Base-by-base conservation (phyloP, 2,797 vertebrate species). In the Microctenopoma stevenorrisi region DNA sequence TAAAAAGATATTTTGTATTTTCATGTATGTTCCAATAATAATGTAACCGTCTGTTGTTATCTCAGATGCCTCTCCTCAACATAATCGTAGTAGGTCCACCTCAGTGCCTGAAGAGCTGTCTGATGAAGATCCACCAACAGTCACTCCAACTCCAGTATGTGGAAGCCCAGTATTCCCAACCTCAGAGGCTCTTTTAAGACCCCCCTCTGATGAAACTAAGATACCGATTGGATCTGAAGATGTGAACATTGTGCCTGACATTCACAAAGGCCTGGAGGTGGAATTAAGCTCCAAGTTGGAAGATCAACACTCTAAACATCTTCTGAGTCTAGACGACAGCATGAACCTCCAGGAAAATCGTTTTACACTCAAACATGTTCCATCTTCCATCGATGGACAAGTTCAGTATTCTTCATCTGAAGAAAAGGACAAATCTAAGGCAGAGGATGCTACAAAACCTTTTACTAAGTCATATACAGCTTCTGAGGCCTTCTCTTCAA, bases 201-300 rank as follows among this genome's bases (percentile, higher is more conserved):
- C 90, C 1, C 1, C 61, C 13, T 91, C 80, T 58, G 71, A 77
- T 4, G 7, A 81, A 51, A 74, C 18, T 44, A 82, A 44, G 48
- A 18, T 77, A 62, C 81, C 67, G 7, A 74, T 64, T 50, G 71
- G 82, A 60, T 76, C 86, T n/a, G 84, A 1, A 54, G 80, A 87
- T 67, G 83, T 84, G 57, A 88, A 76, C 10, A 9, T 69, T 59
- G 67, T 81, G 22, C 87, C 90, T 60, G 94, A 95, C 69, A 83
- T 95, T 77, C 74, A 89, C 56, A 94, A 96, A 81, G 93, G 95
- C 6, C 62, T 93, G 66, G 93, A 93, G 22, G 89, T 89, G 57
- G 86, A 95, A 46, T 76, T 65, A 73, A 90, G 73, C 81, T 84
- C 86, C 48, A 79, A 48, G 40, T 82, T 87, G 40, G 86, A 89